phyloP scores from a whole-genome alignment of 64 coral and sea anemone species.

The Anthopleura sola region DNA sequence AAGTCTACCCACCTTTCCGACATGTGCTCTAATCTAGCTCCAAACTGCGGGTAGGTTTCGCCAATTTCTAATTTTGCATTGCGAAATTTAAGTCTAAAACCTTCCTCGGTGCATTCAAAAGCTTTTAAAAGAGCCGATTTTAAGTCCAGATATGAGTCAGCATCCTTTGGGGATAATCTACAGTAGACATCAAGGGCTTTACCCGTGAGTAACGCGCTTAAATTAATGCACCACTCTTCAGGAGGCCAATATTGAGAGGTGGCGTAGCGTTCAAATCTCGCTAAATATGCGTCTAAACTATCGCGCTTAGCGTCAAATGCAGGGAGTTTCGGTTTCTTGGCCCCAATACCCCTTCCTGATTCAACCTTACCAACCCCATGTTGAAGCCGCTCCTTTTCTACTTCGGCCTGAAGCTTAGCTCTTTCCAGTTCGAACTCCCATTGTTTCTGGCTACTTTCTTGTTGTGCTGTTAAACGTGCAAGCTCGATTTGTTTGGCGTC shows the following conservation, averaged over 20 bases:
- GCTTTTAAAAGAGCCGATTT: slow-evolving; percentile 36
- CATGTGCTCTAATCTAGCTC: slow-evolving; percentile 7
- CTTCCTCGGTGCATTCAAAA: slow-evolving; percentile 40
- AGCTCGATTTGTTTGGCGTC: neutral
- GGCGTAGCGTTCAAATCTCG: slow-evolving; percentile 5
- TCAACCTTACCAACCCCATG: neutral
- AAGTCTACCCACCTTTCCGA: slow-evolving; percentile 53
- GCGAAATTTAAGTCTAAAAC: slow-evolving; percentile 38
- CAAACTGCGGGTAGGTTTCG: slow-evolving; percentile 52
- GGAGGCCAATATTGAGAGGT: neutral
- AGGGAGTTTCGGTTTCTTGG: slow-evolving; percentile 11
- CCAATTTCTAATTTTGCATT: neutral
- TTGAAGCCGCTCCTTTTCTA: neutral
- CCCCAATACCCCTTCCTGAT: neutral
- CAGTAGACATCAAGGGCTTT: slow-evolving; percentile 47
- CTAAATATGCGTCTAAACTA: neutral
- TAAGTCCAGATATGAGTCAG: neutral
- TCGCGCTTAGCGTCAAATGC: neutral
- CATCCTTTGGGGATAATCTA: slow-evolving; percentile 30
- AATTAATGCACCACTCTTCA: slow-evolving; percentile 16
- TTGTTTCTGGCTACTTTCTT: neutral
- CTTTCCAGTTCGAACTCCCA: neutral
- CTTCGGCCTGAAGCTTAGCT: neutral
- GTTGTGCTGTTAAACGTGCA: neutral
- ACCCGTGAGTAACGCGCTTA: slow-evolving; percentile 52